Evolutionary conservation across 2,888 invertebrate genomes (phyloP), one percentile per base, ranked within the genome.

Genomic region (Harpagoxenus sublaevis): DNA sequence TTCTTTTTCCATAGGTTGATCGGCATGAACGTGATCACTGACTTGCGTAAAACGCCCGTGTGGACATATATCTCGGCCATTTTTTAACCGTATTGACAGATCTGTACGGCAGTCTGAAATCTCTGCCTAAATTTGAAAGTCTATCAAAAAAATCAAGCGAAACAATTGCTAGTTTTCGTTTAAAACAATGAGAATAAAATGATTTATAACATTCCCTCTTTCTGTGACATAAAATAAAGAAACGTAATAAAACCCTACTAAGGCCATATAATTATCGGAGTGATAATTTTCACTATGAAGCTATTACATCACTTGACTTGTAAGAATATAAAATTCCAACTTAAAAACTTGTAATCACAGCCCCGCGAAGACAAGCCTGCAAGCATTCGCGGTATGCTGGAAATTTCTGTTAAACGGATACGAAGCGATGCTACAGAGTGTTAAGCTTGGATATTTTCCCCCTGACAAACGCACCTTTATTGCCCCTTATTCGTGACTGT

Each of bases 401-500:
- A 82, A 85, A 81, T 83, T 75, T 65, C 77, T 86, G 65, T 75
- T 84, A 83, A 83, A 68, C 83, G 83, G 82, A 85, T 86, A 79
- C 77, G 84, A 10, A 63, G 68, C 62, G 78, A 83, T 85, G 85
- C 63, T 74, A 83, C 77, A 84, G 78, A 83, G 86, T 84, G 86
- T 89, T 91, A 87, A 87, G 88, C 86, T 87, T 45, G 78, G 87
- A 87, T 87, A 90, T 90, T 90, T 90, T 89, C 90, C 79, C 23
- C 85, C 83, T 89, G 89, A 89, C 87, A 89, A 91, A 91, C 89
- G 92, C 88, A 90, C 85, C 90, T 89, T 92, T 92, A 93, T 92
- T 93, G 93, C 89, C 84, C 89, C 90, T 93, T 93, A 91, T 93
- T 91, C 91, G 91, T 91, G 91, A 89, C 89, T 90, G 88, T 91